Base-by-base conservation (phyloP, 2,888 invertebrate species). In the Spilosoma lubricipeda region DNA sequence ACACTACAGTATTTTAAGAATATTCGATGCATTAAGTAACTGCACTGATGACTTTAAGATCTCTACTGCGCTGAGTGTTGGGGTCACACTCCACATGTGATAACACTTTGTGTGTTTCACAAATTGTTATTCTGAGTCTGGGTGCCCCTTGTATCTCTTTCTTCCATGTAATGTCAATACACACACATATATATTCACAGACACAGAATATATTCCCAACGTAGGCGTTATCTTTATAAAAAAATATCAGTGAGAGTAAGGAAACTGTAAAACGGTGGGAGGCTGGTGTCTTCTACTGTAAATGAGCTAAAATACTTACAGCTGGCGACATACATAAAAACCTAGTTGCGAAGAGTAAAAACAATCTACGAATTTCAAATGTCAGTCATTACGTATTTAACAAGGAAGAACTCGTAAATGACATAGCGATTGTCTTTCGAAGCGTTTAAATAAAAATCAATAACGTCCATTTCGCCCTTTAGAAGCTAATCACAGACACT, bases 391-490 rank as follows among this genome's bases (percentile, higher is more conserved):
- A 9, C 27, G 33, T 5, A 33, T 9, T 15, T 23, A 36, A 52
- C 63, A 23, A 56, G 33, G 33, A 64, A 64, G 30, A 2, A 5
- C 18, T 20, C 48, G 48, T 15, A 23, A 70, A 45, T 64, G 15
- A 33, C 23, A 64, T 18, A 42, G 45, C 30, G 30, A 70, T 63
- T 27, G 39, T 70, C 64, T 64, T 45, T 71, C 64, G 3, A 42
- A 20, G 45, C 64, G 45, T n/a, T 33, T 20, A 45, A 63, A 64
- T 45, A 70, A 64, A 64, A 33, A 71, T 45, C 64, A 59, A 64
- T 64, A 64, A 64, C 9, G 23, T 48, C 33, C 48, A 64, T 71
- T 64, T 71, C 42, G 33, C 64, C 63, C 63, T 70, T 70, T 64
- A 30, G 63, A 30, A 59, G 52, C 64, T 71, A 63, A 71, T 64